Base-by-base conservation (phyloP, 2,797 vertebrate species). In the Sternarchorhynchus goeldii region DNA sequence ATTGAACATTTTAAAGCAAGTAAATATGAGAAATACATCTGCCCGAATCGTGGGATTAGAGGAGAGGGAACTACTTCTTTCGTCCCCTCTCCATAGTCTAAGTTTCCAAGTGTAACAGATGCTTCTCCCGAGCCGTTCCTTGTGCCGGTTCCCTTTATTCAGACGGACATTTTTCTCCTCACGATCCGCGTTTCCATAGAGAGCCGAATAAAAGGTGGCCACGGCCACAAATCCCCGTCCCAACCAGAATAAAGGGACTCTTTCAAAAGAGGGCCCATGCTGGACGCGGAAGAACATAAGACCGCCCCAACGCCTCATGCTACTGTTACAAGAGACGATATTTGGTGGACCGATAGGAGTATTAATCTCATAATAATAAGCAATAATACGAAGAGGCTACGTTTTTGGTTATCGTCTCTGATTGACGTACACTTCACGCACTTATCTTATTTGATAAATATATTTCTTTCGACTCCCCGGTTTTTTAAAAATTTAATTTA, bases 31-130 rank as follows among this genome's bases (percentile, higher is more conserved):
- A 81, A 79, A 77, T 72, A 39, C 70, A 85, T 73, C 76, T 76
- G 85, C 81, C 76, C 75, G 82, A 83, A 87, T 80, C 41, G 74
- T 31, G 79, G 79, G 75, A 81, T 86, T 85, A 85, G 91, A 91
- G 29, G 50, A 76, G 53, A 92, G 92, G 93, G 87, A 91, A 93
- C 95, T 90, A 92, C 91, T 90, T 92, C 90, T 93, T 93, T 94
- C 83, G 85, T 90, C 88, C 88, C 91, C 90, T 92, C 93, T 94
- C 94, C 94, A 96, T 96, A 95, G 94, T 97, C 95, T 97, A 96
- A 96, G 95, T 98, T 97, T 95, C 96, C 94, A 95, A 97, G 95
- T 98, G 96, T 98, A 98, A 98, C 96, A 98, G 96, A 98, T 97
- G 96, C 96, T 91, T 93, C 93, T 96, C 93, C 95, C 92, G 93